Base-by-base conservation (phyloP, 2,888 invertebrate species). In the Pandemis corylana region DNA sequence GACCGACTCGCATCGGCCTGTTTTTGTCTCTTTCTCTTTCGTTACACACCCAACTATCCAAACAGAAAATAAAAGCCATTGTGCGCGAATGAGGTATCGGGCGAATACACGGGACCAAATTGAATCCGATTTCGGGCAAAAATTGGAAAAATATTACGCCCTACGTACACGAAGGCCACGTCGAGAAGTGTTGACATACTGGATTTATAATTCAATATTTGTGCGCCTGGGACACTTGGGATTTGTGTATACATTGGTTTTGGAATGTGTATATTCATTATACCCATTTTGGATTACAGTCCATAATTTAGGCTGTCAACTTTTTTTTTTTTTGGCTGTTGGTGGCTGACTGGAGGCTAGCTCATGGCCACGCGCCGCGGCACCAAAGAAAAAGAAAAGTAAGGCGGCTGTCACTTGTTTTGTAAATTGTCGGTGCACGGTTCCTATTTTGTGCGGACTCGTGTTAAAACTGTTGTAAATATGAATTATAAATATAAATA, bases 111-210 rank as follows among this genome's bases (percentile, higher is more conserved):
- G 13, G 67, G 51, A 28, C 36, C 46, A 49, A 41, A 41, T 67
- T 36, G 41, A 53, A 36, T 41, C 41, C n/a, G 9, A 53, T 67
- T 67, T 9, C 46, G 63, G 5, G 9, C 46, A 61, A 68, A 61
- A 61, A 68, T 61, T 68, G 68, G n/a, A 68, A 68, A 36, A 68
- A 68, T 68, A 61, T 68, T 49, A 68, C 68, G 61, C n/a, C 20
- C 12, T 36, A 36, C 68, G 7, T 12, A 12, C 12, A 46, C 12
- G 61, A 13, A 20, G 36, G 36, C 7, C 13, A 36, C 7, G 7
- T 7, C 13, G 49, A 7, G 46, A 46, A 10, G 46, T 49, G 36
- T 49, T 68, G 61, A 61, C n/a, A 28, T n/a, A 68, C 46, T 46
- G 68, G 46, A 61, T 46, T 28, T 36, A 59, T 68, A 59, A 61